These are phyloP conservation scores for Peromyscus maniculatus DNA, from an alignment of 2,113 vertebrate species.

Conservation along the genomic window DNA sequence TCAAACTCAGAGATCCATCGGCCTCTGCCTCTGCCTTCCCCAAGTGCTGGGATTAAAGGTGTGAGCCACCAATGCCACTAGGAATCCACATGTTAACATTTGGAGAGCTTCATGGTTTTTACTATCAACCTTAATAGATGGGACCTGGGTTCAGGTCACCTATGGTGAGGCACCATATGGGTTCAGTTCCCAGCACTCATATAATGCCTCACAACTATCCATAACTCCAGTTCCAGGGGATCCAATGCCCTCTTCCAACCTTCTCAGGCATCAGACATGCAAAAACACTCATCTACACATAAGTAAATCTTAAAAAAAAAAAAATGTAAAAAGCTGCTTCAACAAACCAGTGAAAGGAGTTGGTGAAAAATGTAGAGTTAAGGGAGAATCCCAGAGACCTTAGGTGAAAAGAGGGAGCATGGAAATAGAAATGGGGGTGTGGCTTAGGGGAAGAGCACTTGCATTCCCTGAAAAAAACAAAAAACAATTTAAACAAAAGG, in stretches of 20 bases:
- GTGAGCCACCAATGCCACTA: neutral
- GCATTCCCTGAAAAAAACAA: neutral
- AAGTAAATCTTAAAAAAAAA: neutral
- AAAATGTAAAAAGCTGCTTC: neutral
- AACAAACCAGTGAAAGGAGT: neutral
- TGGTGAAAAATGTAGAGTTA: neutral
- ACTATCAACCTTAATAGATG: neutral
- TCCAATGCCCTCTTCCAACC: neutral
- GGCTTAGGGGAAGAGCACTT: no score
- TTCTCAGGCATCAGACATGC: neutral
- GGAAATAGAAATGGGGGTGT: neutral
- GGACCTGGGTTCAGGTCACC: no score
- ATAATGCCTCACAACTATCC: neutral
- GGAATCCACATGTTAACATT: neutral
- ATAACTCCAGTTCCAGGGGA: neutral
- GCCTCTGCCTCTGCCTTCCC: neutral
- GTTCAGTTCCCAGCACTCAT: neutral
- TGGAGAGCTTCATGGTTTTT: neutral
- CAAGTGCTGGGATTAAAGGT: neutral
- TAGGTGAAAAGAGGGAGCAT: neutral
- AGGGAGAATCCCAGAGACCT: neutral
- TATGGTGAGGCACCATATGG: no score
- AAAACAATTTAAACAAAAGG: neutral
- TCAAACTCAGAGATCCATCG: neutral
- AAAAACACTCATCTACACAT: neutral